Base-by-base conservation (phyloP, 2,888 invertebrate species). In the Hypsopygia costalis region DNA sequence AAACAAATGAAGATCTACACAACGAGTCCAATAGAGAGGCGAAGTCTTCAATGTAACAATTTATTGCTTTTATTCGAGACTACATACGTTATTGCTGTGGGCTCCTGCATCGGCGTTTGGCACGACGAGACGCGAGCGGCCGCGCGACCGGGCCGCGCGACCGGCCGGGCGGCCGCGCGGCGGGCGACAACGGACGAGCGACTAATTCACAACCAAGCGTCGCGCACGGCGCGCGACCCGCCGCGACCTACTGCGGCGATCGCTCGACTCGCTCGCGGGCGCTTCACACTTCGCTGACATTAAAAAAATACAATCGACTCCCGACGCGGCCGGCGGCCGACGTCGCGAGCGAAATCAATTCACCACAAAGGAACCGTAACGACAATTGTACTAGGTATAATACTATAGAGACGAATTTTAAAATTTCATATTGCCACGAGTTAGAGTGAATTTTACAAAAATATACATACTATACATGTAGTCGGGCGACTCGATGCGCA, bases 401-500 rank as follows among this genome's bases (percentile, higher is more conserved):
- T 75, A 78, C 74, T 77, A 39, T 27, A 80, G 64, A 79, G 77
- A 75, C 74, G 75, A 68, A 71, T 76, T 80, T 80, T 62, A 76
- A 80, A 75, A 71, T 73, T 78, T 75, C 60, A 75, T 81, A 86
- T 86, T 86, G 86, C 87, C 85, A 80, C 75, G 73, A 81, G 78
- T 79, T 77, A 73, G 76, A 82, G 69, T 74, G 77, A 82, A 82
- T 82, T 83, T 78, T 86, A 87, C 82, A 87, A 86, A 86, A 87
- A 87, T 87, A 87, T 86, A 85, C 82, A 86, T 74, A 81, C 82
- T 83, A 82, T 86, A 86, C 87, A 85, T 71, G 76, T 76, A 80
- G 81, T 77, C 68, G 78, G 75, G 82, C 80, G 81, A 78, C 78
- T 62, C 81, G 64, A 67, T 66, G 75, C 68, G 53, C 52, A 50